Percentiles rank a stretch among this genome's conserved stretches.
Evolutionary conservation across 2,113 vertebrate genomes (phyloP).

Genomic region (Hemichromis elongatus): DNA sequence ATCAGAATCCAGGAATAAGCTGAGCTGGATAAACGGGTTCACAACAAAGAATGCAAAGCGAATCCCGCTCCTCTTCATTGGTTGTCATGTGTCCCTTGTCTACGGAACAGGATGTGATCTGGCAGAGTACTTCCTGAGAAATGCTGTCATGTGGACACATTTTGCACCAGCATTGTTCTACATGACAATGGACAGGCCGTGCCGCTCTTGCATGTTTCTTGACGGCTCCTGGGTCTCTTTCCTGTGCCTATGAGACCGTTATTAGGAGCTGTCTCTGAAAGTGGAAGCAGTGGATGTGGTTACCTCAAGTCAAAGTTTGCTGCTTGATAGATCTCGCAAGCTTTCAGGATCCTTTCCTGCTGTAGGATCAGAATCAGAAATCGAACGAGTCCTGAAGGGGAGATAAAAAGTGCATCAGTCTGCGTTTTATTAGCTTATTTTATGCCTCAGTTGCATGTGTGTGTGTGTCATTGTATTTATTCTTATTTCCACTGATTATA

Average conservation of each 20-base stretch:
- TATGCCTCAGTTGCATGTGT: not conserved
- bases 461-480: not conserved
- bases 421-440: not conserved
- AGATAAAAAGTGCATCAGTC: not conserved
- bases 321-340: not conserved
- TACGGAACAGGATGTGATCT: slow-evolving; percentile 55
- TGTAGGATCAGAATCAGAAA: not conserved
- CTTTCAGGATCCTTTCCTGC: not conserved
- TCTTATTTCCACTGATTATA: not conserved
- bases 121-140: slow-evolving; percentile 60
- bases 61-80: not conserved
- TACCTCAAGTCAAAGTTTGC: not conserved
- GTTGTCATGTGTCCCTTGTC: slow-evolving; percentile 1
- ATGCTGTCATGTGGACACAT: slow-evolving; percentile 8
- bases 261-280: not conserved
- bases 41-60: not conserved
- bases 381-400: not conserved
- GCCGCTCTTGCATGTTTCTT: slow-evolving; percentile 23
- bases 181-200: slow-evolving; percentile 35
- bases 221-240: slow-evolving; percentile 5
- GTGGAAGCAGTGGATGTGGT: not conserved
- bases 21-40: not conserved
- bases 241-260: not conserved
- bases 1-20: not conserved
- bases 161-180: slow-evolving; percentile 45